Base-by-base conservation (phyloP, 2,113 vertebrate genomes). In the Clarias batrachus region DNA sequence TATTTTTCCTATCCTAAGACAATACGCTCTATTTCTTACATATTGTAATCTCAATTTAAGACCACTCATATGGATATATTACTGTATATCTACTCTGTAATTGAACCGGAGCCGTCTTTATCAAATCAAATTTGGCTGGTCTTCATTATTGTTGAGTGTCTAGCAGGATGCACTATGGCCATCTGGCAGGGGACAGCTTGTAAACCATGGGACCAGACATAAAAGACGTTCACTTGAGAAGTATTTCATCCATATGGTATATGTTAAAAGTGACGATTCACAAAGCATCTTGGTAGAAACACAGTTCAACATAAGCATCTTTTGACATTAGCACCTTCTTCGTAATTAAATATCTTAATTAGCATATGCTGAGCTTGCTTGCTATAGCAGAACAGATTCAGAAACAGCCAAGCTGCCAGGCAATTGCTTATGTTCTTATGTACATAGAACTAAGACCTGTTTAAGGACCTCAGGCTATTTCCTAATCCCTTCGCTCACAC, bases 71-170 rank as follows among this genome's bases (percentile, higher is more conserved):
- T 90, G 91, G 91, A 94, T 21, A 17, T 59, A 59, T 93, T 91
- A n/a, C n/a, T n/a, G n/a, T n/a, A 93, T 81, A 84, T 74, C 89
- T 65, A 83, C 56, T 76, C 89, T 93, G 90, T 88, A 90, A 93
- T 91, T 90, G 86, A 88, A 91, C 92, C 88, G 90, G 90, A 92
- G 91, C 66, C 87, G 88, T 90, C 88, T 88, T 88, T 91, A 91
- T 90, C 83, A 92, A 91, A 93, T 93, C 93, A 88, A 90, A 93
- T 93, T 93, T 92, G 87, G 37, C 60, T 41, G 66, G 30, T 90
- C 88, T 79, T 77, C 89, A 84, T 85, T 89, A 89, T 89, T 86
- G 89, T 91, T 90, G 91, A 92, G 90, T 86, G 89, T 92, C 93
- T 91, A 91, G 89, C 88, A 86, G 84, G 84, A 90, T 85, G 52